Base-by-base conservation (phyloP, 2,888 invertebrate genomes). In the Thecophora atra region DNA sequence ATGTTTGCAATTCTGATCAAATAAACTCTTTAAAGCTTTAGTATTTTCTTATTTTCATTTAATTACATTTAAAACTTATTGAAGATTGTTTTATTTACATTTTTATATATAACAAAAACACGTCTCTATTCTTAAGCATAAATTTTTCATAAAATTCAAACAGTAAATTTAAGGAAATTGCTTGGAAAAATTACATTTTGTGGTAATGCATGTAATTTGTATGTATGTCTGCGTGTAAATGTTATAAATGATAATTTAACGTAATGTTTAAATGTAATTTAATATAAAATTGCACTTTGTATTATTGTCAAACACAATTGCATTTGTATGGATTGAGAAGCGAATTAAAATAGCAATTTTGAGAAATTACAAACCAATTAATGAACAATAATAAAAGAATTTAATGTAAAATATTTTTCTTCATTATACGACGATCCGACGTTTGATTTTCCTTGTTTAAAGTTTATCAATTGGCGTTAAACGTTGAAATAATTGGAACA, bases 141-240 rank as follows among this genome's bases (percentile, higher is more conserved):
- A 47, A 47, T n/a, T 47, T 5, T 8, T 47, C n/a, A 47, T n/a
- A 37, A 37, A 8, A 37, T 37, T 37, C 11, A 37, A 8, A 37
- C 6, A 37, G 47, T 15, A 47, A 5, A 15, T 47, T 47, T 47
- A n/a, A 47, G 24, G 24, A 44, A 15, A 51, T 28, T 58, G 42
- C 44, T 42, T 58, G 26, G 58, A 42, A 60, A 60, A 24, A 21
- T 56, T 56, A 58, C 44, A 60, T 60, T 58, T 66, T 58, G 28
- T 58, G 26, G 28, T 15, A 8, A 24, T 64, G 24, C 24, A 56
- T 71, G 56, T 47, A 54, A 19, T 70, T 47, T 66, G 64, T 71
- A 58, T 73, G 63, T 64, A 58, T 68, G 65, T 68, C 13, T 66
- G 56, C 71, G 28, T 63, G 51, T 52, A 47, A 56, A 47, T 63